These are phyloP conservation scores for Stegodyphus dumicola DNA, from an alignment of 1,140 invertebrate genomes.

Conservation along the genomic window DNA sequence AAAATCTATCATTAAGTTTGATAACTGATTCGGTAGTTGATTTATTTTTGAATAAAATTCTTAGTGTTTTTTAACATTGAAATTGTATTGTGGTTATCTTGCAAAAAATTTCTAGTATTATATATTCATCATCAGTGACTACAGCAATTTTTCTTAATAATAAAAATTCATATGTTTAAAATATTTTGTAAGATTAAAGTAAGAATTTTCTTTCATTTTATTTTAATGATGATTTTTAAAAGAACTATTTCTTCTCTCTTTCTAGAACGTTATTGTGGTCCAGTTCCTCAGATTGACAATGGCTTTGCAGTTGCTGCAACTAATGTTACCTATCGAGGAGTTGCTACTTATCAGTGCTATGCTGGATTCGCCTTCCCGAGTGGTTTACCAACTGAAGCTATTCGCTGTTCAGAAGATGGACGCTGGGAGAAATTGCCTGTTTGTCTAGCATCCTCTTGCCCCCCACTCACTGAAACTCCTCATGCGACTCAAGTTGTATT, in stretches of 20 bases:
- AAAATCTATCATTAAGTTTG: no score
- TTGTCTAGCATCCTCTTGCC: slow-evolving; percentile 92
- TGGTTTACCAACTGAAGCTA: slow-evolving; percentile 86
- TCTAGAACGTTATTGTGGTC: slow-evolving; percentile 94
- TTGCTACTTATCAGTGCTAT: slow-evolving; percentile 96
- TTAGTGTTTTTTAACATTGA: no score
- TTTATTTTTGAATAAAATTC: no score
- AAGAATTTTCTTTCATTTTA: no score
- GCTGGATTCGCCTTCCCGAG: slow-evolving; percentile 94
- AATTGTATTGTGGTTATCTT: no score
- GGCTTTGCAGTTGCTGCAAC: slow-evolving; percentile 95
- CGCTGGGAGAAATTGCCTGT: slow-evolving; percentile 91
- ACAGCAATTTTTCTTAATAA: no score
- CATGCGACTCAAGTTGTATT: slow-evolving; percentile 88
- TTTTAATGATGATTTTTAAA: no score
- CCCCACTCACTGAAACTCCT: slow-evolving; percentile 86
- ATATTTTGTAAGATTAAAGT: no score
- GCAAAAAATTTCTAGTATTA: no score
- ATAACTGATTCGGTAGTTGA: no score
- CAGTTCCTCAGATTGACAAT: slow-evolving; percentile 96
- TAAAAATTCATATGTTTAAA: no score
- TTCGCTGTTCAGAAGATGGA: slow-evolving; percentile 88
- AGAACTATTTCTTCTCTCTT: background rate
- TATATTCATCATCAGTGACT: no score
- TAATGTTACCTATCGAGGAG: slow-evolving; percentile 92